Conservation (phyloP, 2,113 vertebrate species). For the Epinephelus lanceolatus region DNA sequence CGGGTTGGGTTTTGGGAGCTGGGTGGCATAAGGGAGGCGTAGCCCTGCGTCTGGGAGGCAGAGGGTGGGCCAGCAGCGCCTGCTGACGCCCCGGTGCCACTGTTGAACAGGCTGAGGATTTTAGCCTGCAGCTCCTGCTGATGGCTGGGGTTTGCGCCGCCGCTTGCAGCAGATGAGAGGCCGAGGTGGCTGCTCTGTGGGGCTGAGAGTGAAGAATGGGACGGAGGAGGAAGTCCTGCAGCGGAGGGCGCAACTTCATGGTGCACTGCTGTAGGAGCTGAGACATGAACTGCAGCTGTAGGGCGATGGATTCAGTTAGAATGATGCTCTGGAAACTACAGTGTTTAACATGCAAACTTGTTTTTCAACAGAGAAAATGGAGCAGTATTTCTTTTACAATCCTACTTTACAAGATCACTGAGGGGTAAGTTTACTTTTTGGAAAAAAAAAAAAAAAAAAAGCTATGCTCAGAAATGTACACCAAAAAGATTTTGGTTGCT, state of each 20-base stretch:
- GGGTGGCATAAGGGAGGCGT: slow-evolving; percentile 76
- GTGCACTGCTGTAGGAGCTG: slow-evolving; percentile 39
- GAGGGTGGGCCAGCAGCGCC: not conserved
- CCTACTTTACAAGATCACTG: too few species aligned
- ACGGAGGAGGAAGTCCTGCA: slow-evolving; percentile 39
- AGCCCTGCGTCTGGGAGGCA: slow-evolving; percentile 80
- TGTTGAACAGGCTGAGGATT: slow-evolving; percentile 98
- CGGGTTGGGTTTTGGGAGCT: slow-evolving; percentile 81
- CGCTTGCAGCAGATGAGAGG: slow-evolving; percentile 51
- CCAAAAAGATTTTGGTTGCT: not conserved
- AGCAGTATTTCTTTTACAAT: not conserved
- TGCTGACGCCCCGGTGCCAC: slow-evolving; percentile 71
- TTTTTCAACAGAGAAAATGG: not conserved
- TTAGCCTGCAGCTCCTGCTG: slow-evolving; percentile 98
- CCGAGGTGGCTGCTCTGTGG: slow-evolving; percentile 62
- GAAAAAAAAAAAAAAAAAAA: too few species aligned
- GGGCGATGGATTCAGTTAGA: not conserved
- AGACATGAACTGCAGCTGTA: slow-evolving; percentile 54
- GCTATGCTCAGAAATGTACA: too few species aligned
- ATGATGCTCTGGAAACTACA: not conserved
- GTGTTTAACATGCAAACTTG: not conserved
- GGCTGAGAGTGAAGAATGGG: slow-evolving; percentile 35
- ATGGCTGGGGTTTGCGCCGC: slow-evolving; percentile 80
- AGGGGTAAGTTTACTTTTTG: too few species aligned
- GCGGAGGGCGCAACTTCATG: slow-evolving; percentile 22